Evolutionary conservation across 2,113 vertebrate species (phyloP), one percentile per base, ranked within the genome.

Genomic region (Heloderma charlesbogerti): DNA sequence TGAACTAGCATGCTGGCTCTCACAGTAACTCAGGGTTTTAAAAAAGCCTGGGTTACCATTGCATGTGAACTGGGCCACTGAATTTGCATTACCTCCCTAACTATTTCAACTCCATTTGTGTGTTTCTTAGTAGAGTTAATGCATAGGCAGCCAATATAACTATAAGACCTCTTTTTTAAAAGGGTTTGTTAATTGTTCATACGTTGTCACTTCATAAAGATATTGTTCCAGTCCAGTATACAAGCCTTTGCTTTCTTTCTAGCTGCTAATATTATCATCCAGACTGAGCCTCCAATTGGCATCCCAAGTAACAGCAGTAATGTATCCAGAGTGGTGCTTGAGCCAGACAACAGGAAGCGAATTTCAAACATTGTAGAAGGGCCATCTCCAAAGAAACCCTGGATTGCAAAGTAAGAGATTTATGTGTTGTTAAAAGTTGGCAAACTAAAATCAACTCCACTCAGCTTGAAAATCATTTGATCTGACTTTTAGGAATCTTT

Each of bases 261-360:
- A 99, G 99, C 98, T 96, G 98, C 99, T 93, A 99, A 99, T 94
- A 99, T 99, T 78, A 98, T 99, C 93, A 99, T 99, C 93, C 98
- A 99, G 96, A 99, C 98, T 0, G 99, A 99, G 91, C 98, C 98
- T 66, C 97, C 97, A 27, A 96, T 96, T 93, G 96, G 98, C 72
- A 98, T 97, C 82, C 92, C 96, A 83, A 97, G 98, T 91, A 98
- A 97, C 92, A 98, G 95, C 89, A 97, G 97, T 93, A 97, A 94
- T 2, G 92, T 98, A 74, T 97, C 98, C n/a, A 97, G 98, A 96
- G 98, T 98, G 87, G 98, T 97, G 93, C 91, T 98, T 1, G 99
- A 99, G 91, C 98, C 98, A 89, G 98, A 99, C 90, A 98, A 89
- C 96, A 98, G 99, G 91, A 99, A 99, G 93, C 98, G 99, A 93